Percentiles rank a stretch among this genome's conserved stretches.
These are phyloP conservation scores for Vollenhovia emeryi DNA, from an alignment of 1,140 invertebrate genomes.

Conservation along the genomic window DNA sequence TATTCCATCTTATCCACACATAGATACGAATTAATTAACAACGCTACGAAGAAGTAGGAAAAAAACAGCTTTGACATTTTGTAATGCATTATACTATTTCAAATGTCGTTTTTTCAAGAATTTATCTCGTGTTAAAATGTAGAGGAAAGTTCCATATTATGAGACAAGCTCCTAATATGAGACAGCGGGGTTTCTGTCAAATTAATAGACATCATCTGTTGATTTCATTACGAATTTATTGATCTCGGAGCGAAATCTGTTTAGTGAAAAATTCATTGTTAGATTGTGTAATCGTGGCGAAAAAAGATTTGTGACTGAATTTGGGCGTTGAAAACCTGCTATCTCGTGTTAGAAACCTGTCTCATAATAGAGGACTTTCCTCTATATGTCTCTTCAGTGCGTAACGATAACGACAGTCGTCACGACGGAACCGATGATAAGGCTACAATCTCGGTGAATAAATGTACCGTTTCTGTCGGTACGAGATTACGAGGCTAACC, in stretches of 20 bases:
- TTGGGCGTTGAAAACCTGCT: no score
- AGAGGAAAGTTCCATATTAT: no score
- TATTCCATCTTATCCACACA: neutral
- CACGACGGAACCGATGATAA: neutral
- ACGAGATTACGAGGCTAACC: constrained; percentile 28
- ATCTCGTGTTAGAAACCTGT: no score
- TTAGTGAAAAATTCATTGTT: no score
- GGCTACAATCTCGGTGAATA: constrained; percentile 9
- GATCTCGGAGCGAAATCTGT: no score
- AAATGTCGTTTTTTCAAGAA: neutral
- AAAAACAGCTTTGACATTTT: neutral
- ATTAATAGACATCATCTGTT: no score
- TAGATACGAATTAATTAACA: constrained; percentile 14
- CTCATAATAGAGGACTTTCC: no score
- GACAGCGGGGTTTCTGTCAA: no score
- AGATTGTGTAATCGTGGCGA: no score
- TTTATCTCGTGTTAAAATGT: constrained; percentile 1
- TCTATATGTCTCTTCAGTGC: neutral
- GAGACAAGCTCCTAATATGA: no score
- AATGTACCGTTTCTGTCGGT: constrained; percentile 8
- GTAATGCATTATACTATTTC: neutral
- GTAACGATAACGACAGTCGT: neutral
- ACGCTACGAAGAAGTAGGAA: neutral
- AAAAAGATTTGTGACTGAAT: no score
- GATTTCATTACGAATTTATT: no score